A percentile compares a stretch with the other conserved stretches of the same genome.
These are phyloP conservation scores for Pocillopora verrucosa DNA, from an alignment of 64 coral and sea anemone genomes.

Conservation along the genomic window DNA sequence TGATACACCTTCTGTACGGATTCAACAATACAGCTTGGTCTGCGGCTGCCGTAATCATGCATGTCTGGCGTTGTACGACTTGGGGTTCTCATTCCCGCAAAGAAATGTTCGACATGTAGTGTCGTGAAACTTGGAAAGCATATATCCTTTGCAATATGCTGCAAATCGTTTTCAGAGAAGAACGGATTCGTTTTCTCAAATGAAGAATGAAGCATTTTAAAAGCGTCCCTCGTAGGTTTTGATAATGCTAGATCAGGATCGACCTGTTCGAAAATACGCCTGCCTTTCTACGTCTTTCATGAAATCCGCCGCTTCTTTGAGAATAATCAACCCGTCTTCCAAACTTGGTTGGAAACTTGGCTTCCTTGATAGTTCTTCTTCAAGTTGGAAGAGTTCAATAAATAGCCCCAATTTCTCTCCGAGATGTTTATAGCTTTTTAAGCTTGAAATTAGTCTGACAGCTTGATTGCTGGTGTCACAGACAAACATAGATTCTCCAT, in stretches of 20 bases:
- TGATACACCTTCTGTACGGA: conserved; percentile 40
- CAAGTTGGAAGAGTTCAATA: conserved; percentile 45
- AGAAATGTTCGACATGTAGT: conserved; percentile 47
- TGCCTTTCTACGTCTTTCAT: no score
- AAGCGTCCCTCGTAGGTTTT: no score
- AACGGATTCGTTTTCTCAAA: conserved; percentile 21
- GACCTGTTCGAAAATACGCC: no score
- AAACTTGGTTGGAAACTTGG: no score
- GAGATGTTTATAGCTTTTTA: conserved; percentile 29
- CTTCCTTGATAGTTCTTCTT: no score
- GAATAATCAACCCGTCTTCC: no score
- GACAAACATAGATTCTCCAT: conserved; percentile 35
- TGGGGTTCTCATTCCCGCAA: conserved; percentile 37
- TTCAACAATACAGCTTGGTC: conserved; percentile 25
- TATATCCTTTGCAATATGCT: conserved; percentile 21
- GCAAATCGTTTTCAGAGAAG: conserved; percentile 24
- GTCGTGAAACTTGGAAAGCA: conserved; percentile 52
- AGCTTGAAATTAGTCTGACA: conserved; percentile 43
- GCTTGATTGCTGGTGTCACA: conserved; percentile 33
- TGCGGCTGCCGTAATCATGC: conserved; percentile 39
- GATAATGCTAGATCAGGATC: no score
- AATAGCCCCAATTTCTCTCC: conserved; percentile 23
- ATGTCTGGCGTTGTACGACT: conserved; percentile 46
- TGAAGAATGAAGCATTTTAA: conserved; percentile 34
- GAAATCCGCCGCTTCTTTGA: no score